Base-by-base conservation (phyloP, 2,888 invertebrate species). In the Mythimna vitellina region DNA sequence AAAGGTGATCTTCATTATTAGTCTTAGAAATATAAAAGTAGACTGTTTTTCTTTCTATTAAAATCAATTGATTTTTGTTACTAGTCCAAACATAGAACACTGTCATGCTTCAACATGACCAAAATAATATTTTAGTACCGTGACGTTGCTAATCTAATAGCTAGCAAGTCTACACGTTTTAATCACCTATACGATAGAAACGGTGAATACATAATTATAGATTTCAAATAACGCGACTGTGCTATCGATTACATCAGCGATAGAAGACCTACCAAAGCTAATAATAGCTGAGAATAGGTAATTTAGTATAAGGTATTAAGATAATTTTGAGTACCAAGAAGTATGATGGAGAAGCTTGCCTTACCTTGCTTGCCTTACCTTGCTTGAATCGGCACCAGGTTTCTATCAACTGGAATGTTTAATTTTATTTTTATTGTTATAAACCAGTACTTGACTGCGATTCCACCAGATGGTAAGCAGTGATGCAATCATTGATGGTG, bases 171-270 rank as follows among this genome's bases (percentile, higher is more conserved):
- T 85, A 64, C 29, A 46, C 35, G 6, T 80, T 79, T 86, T 76
- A 86, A 86, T 86, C 87, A 35, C 54, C 22, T 68, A 56, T 73
- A 68, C 72, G 76, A 78, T 73, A 77, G 72, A 80, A 75, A 74
- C 65, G 64, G 71, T 80, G 81, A 85, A 85, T 83, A 84, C 63
- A 78, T 83, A 76, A 80, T 76, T 86, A 83, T 72, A 83, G 75
- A 73, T 77, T 80, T 76, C 75, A 72, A 86, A 82, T 77, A 78
- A 70, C 66, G n/a, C 38, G 38, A 63, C 42, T 61, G 32, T 64
- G 22, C 54, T 65, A 63, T 69, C 58, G 42, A 62, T 69, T 42
- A 73, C 46, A 63, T 29, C 49, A 10, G 22, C 1, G 29, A 20
- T n/a, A 54, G 1, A 22, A 68, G 20, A 22, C 5, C 42, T 53